A percentile compares a stretch with the other conserved stretches of the same genome.
phyloP scores from a whole-genome alignment of 2,888 invertebrate species.

The Mesorhabditis spiculigera region DNA sequence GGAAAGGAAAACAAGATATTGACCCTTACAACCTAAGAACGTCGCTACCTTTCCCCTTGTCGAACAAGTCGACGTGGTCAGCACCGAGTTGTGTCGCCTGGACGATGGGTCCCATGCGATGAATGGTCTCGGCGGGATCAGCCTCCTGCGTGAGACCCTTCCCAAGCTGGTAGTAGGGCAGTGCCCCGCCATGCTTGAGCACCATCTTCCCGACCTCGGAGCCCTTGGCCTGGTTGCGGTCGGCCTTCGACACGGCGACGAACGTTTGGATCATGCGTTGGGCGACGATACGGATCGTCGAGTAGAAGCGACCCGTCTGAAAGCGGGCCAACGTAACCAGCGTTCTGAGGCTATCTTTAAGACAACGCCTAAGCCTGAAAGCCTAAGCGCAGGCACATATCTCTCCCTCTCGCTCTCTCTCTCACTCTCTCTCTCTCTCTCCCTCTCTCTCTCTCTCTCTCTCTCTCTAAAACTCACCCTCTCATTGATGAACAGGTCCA shows the following conservation, averaged over 20 bases:
- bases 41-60: neutral
- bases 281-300: neutral
- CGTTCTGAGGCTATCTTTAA: too few relatives aligned
- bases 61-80: neutral
- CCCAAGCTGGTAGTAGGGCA: neutral
- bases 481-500: too few relatives aligned
- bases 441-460: too few relatives aligned
- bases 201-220: neutral
- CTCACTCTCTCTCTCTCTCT: too few relatives aligned
- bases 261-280: conserved; percentile 1
- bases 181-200: conserved; percentile 1
- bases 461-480: too few relatives aligned
- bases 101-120: neutral
- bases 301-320: neutral
- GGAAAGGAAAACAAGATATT: too few relatives aligned
- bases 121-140: too few relatives aligned
- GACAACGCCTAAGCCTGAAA: too few relatives aligned
- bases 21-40: neutral
- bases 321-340: neutral
- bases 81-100: neutral
- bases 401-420: too few relatives aligned
- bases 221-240: neutral
- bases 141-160: neutral
- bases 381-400: too few relatives aligned
- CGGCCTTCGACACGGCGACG: conserved; percentile 2